Evolutionary conservation across 2,797 vertebrate genomes (phyloP), one percentile per base, ranked within the genome.

Genomic region (Acrossocheilus wenchowensis): DNA sequence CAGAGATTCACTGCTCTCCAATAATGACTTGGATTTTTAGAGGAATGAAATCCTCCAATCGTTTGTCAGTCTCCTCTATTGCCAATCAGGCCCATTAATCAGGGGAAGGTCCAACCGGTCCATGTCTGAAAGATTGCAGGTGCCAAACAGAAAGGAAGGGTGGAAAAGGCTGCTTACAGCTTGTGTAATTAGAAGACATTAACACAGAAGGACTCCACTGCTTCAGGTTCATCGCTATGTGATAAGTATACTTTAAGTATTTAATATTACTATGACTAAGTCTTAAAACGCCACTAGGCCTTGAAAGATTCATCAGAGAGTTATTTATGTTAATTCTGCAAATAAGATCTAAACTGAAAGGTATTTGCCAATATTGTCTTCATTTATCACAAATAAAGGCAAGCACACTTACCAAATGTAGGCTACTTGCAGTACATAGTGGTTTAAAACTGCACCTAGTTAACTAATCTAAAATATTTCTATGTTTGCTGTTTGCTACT

Each of bases 1-100:
- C 91, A 90, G 86, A 92, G 93, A 94, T 94, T 94, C 91, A 91
- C 92, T 92, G 92, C 91, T 92, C 90, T 94, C 89, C 92, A 89
- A 93, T 95, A 95, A 94, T 93, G 93, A 91, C 92, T 92, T 90
- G 85, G 89, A 90, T 92, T 91, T 92, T 93, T 90, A 77, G 66
- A 83, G 88, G 69, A 87, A 89, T 83, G 73, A 52, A 89, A 87
- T 15, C 84, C 73, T 54, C 84, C 81, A 26, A 86, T 87, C 85
- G 87, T 92, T 93, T 79, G 90, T 91, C 84, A 80, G 77, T 86
- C 80, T 86, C 52, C 64, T 72, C 73, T 82, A 84, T 85, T 78
- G 88, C 54, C 88, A 87, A 78, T 86, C 85, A 50, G 73, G 50
- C 64, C 79, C 43, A 89, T 91, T 90, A 92, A 92, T 87, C 86